A percentile compares a stretch with the other conserved stretches of the same genome.
These are phyloP conservation scores for Indicator indicator DNA, from an alignment of 2,113 vertebrate species.

Conservation along the genomic window DNA sequence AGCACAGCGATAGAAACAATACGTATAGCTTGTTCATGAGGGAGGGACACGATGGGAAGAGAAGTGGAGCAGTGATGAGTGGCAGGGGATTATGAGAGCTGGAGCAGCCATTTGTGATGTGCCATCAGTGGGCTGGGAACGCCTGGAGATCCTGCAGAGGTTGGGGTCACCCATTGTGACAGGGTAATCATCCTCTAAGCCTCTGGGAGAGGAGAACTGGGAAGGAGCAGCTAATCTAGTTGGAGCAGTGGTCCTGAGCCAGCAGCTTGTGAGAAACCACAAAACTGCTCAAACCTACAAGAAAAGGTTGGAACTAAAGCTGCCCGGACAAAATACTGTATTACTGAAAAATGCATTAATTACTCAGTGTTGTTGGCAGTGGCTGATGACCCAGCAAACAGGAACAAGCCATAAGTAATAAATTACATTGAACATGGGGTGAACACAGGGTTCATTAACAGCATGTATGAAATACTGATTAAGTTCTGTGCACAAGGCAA, in stretches of 20 bases:
- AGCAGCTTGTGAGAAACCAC: not conserved
- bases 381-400: not conserved
- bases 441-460: not conserved
- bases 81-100: not conserved
- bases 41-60: not conserved
- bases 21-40: not conserved
- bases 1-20: accelerated
- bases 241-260: not conserved
- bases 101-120: not conserved
- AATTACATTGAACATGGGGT: not conserved
- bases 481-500: not conserved
- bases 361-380: not conserved
- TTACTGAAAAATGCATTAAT: not conserved
- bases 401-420: not conserved
- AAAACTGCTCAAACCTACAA: not conserved
- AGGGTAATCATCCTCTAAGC: not conserved
- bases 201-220: not conserved
- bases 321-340: not conserved
- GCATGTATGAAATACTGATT: not conserved
- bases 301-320: not conserved
- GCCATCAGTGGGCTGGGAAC: not conserved
- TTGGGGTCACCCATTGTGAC: accelerated
- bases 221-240: not conserved
- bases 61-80: not conserved
- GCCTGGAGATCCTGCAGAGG: not conserved